Conservation (phyloP, 2,797 vertebrate genomes). For the Alcedo atthis region DNA sequence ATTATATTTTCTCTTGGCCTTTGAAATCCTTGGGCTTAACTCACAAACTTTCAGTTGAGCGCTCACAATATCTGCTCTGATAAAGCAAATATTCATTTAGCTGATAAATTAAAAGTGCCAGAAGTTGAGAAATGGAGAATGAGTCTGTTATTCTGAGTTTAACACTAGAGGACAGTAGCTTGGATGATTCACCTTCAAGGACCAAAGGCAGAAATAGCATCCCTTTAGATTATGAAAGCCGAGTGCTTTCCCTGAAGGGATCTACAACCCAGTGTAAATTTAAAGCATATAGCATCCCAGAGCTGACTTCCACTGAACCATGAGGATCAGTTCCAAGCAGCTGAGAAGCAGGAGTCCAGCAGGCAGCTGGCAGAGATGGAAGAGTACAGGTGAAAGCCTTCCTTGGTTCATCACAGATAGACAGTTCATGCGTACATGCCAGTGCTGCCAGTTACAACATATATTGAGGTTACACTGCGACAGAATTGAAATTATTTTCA, state of each 20-base stretch:
- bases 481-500: background rate
- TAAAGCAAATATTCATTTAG: background rate
- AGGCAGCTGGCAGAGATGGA: background rate
- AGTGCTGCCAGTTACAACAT: background rate
- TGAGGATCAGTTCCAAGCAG: background rate
- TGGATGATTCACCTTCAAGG: background rate
- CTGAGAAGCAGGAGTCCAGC: background rate
- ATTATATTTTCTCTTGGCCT: background rate
- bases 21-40: conserved; percentile 10
- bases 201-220: background rate
- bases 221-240: background rate
- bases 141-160: background rate
- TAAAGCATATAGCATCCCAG: background rate
- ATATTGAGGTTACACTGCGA: background rate
- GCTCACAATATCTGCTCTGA: background rate
- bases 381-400: background rate
- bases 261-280: background rate
- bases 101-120: conserved; percentile 36
- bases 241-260: background rate
- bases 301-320: background rate
- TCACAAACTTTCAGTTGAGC: background rate
- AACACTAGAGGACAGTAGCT: background rate
- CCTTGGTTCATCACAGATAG: background rate
- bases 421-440: rapidly evolving
- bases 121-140: conserved; percentile 6